Base-by-base conservation (phyloP, 2,113 vertebrate species). In the Vulpes ferrilata region DNA sequence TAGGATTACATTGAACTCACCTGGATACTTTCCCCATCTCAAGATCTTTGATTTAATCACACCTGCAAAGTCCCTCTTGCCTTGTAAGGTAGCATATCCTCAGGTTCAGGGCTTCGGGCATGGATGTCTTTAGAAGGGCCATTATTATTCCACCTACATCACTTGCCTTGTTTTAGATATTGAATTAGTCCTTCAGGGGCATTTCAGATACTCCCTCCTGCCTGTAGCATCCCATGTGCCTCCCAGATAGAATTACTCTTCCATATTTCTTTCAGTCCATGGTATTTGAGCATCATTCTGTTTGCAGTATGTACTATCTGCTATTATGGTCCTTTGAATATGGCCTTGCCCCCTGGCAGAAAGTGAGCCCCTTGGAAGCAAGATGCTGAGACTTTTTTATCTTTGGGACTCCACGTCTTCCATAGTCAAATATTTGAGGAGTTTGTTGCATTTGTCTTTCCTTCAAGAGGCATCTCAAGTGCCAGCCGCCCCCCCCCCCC, bases 341-440 rank as follows among this genome's bases (percentile, higher is more conserved):
- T n/a, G 25, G 17, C 69, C 32, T 22, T 62, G 88, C 20, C 53
- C 23, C 67, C 59, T 51, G 35, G 88, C 76, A 43, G 67, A 16
- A 12, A 0, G 11, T n/a, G 76, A 76, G 32, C 27, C 27, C 27
- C 25, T 16, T n/a, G 23, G 69, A 87, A 51, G 48, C 23, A 12
- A 81, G 57, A n/a, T 32, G 67, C 65, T 69, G 76, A 94, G 43
- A 35, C 51, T 69, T 22, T 32, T 35, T 38, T 19, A 6, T 55
- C 35, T 64, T 57, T 67, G 81, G 51, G 32, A 32, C 65, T 22
- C 59, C 0, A 35, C 7, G 23, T 64, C 76, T 83, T 92, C 83
- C 38, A 1, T 11, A 17, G 71, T 87, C 73, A 80, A 84, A n/a
- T 62, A 74, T 57, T 64, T 82, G n/a, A 88, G 95, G 89, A 73